Evolutionary conservation across 2,888 invertebrate genomes (phyloP), one percentile per base, ranked within the genome.

Genomic region (Cryptocephalus moraei): DNA sequence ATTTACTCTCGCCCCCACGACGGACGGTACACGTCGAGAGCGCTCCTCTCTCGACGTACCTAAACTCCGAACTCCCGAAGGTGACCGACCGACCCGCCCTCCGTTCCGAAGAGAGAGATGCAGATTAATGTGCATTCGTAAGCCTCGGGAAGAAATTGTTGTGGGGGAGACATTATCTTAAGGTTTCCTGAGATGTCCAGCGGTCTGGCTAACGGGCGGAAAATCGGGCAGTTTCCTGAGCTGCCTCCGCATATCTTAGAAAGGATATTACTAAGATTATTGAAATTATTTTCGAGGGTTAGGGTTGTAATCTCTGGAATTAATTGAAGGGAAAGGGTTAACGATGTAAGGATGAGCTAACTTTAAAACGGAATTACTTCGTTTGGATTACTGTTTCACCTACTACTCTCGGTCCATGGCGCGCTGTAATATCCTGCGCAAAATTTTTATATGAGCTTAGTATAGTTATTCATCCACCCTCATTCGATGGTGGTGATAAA

Each of bases 51-150:
- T 22, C 22, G 10, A 9, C 8, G n/a, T 39, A 41, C 14, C 8
- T 43, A 13, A 38, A 38, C 32, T 44, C 42, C 44, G 39, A 51
- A 56, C 54, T 54, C 54, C 46, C 52, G 54, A 51, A 53, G 52
- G 52, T 56, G 50, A 47, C 43, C 44, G 12, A 39, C 50, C 53
- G 50, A 47, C 43, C 44, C 13, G 41, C 50, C 53, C 47, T 68
- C 67, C 66, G 64, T 65, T 65, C 63, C 64, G 67, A 65, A 65
- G 62, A 63, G 53, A 51, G 58, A 64, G 64, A 66, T 67, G 66
- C 65, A 68, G 64, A 67, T 68, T 69, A 69, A 70, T 70, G 68
- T 68, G 67, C 66, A 66, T 65, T 66, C 69, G 64, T 65, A 44
- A 47, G 48, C 69, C 68, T 66, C 62, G 57, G n/a, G 62, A 68